Base-by-base conservation (phyloP, 2,888 invertebrate genomes). In the Leuctra nigra region DNA sequence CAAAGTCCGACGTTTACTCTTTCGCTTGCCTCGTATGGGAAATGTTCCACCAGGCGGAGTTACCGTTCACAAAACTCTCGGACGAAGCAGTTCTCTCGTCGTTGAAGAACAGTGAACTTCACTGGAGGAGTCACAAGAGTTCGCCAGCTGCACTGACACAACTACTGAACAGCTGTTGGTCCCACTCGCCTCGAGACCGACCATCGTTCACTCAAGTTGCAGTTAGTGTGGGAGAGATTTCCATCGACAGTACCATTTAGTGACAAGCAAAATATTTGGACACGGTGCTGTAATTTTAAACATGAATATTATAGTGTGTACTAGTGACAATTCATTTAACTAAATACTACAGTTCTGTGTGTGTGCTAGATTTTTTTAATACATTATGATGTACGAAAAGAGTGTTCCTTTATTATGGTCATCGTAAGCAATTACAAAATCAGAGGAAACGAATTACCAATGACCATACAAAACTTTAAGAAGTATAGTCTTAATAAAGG, bases 1-100 rank as follows among this genome's bases (percentile, higher is more conserved):
- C 89, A 41, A 94, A 94, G 70, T 92, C 92, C 66, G 96, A 96
- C 72, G 88, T 93, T 0, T 96, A 92, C 74, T 86, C 94, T 63
- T 95, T 87, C 68, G 93, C 88, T 1, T 90, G 88, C 18, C 81
- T 93, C 13, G 79, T 91, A 20, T 94, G 92, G 92, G 96, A 96
- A 74, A 83, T 95, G 61, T 86, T 89, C 70, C 81, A 83, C 63
- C 83, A 87, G 68, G 89, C 86, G 13, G 86, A 86, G 64, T 68
- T 89, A 63, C 91, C 91, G 0, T 85, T 88, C 67, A 79, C 81
- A 13, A 85, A 86, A 64, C 71, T 86, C 63, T 84, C 84, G 63
- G 90, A 92, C 68, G 87, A 85, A 58, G 83, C 86, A 0, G 83
- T 92, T 13, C 62, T 86, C 41, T 73, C 76, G 50, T 76, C 82